phyloP scores from a whole-genome alignment of 2,797 vertebrate genomes.

The Mareca strepera region DNA sequence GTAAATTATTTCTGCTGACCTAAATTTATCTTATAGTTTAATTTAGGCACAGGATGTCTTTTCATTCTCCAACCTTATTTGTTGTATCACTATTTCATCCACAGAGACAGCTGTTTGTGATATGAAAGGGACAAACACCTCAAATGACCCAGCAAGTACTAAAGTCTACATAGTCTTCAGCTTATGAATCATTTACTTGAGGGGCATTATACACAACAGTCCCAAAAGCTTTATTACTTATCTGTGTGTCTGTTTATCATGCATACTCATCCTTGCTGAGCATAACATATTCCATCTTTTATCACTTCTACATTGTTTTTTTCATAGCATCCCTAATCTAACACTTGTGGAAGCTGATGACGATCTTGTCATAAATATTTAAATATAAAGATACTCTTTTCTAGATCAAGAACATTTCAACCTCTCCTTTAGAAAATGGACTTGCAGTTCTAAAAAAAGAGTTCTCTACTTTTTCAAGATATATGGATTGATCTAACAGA shows the following conservation, averaged over 20 bases:
- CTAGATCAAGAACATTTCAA: neutral
- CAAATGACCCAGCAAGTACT: neutral
- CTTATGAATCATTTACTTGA: neutral
- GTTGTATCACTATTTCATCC: neutral
- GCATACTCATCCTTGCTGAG: neutral
- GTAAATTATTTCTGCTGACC: conserved; percentile 13
- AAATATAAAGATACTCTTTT: neutral
- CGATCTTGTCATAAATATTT: neutral
- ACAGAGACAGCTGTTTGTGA: neutral
- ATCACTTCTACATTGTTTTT: neutral
- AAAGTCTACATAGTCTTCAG: neutral
- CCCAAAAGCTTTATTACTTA: neutral
- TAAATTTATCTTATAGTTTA: conserved; percentile 7
- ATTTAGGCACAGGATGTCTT: neutral
- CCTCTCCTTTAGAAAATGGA: neutral
- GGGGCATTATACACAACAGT: neutral
- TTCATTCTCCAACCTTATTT: neutral
- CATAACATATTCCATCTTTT: neutral
- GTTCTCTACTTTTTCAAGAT: neutral
- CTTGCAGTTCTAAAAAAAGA: neutral
- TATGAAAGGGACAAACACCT: neutral
- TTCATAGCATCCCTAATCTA: neutral
- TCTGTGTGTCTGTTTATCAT: neutral
- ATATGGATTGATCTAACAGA: neutral
- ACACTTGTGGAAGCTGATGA: neutral